Evolutionary conservation across 2,888 invertebrate species (phyloP).

Genomic region (Amiota minor): DNA sequence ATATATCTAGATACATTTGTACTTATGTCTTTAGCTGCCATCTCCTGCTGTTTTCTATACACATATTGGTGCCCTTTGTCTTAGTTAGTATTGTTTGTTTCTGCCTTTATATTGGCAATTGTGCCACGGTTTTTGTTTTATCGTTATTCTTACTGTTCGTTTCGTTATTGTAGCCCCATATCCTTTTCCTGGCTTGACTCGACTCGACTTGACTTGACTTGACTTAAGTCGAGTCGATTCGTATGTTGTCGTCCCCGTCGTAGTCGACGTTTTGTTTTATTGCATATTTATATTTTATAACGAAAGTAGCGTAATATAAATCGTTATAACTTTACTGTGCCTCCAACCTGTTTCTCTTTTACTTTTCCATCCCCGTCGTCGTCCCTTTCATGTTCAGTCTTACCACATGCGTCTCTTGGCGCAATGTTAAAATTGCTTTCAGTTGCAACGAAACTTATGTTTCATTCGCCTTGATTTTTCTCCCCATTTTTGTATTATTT

Average conservation of each 20-base stretch:
- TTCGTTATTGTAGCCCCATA: background rate
- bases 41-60: constrained; percentile 55
- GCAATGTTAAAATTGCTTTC: constrained; percentile 24
- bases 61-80: constrained; percentile 30
- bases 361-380: constrained; percentile 18
- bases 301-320: constrained; percentile 67
- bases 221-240: too few species aligned
- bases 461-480: constrained; percentile 8
- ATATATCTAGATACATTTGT: constrained; percentile 26
- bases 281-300: constrained; percentile 69
- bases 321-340: constrained; percentile 53
- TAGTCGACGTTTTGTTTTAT: constrained; percentile 68
- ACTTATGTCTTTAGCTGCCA: constrained; percentile 33
- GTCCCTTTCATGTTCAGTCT: background rate
- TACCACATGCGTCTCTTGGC: constrained; percentile 22
- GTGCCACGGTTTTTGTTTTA: constrained; percentile 63
- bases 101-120: constrained; percentile 53
- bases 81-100: constrained; percentile 40
- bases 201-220: too few species aligned
- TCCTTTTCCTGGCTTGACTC: constrained; percentile 7
- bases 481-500: background rate
- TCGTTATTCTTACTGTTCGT: constrained; percentile 35
- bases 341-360: background rate
- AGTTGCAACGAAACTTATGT: constrained; percentile 30
- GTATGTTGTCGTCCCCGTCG: constrained; percentile 22